Base-by-base conservation (phyloP, 2,797 vertebrate species). In the Acanthiza pusilla region DNA sequence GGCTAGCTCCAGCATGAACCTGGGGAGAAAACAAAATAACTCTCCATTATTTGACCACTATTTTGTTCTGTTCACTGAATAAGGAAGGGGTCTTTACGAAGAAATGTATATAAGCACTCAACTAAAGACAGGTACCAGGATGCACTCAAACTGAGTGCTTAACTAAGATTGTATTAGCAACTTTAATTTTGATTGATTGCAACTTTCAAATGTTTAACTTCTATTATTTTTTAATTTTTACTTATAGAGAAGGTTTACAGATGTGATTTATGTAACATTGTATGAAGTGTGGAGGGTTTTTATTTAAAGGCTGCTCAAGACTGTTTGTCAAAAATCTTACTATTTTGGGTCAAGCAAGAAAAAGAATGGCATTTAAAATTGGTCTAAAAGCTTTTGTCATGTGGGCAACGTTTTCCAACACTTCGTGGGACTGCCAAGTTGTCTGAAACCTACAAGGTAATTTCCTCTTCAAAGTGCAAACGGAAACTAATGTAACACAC, bases 401-500 rank as follows among this genome's bases (percentile, higher is more conserved):
- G 16, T 58, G 34, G n/a, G 45, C 26, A 88, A 47, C 12, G 4
- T 90, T 85, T 93, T 81, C 42, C 57, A 89, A 29, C 27, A 53
- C 23, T 82, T 75, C 27, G 11, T 85, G 48, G 61, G 50, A 43
- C 68, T 83, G 65, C 55, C 48, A 89, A 36, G 51, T 50, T 76
- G 36, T 75, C 74, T 92, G 81, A 73, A 88, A 93, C 18, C 45
- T 73, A 53, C 48, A 50, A 55, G 27, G 25, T 78, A 81, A 88
- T 85, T 90, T 95, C 81, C 79, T 88, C 42, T 81, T 93, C 68
- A 45, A 96, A 72, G 50, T 58, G 71, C 84, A 91, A 93, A 81
- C 2, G 20, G 72, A 89, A 94, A 57, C 62, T 42, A 72, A 78
- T 43, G 22, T 58, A 62, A 71, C 22, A 62, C 32, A 61, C 8